Conservation (phyloP, 2,888 invertebrate genomes). For the Monoplex corrugatus region DNA sequence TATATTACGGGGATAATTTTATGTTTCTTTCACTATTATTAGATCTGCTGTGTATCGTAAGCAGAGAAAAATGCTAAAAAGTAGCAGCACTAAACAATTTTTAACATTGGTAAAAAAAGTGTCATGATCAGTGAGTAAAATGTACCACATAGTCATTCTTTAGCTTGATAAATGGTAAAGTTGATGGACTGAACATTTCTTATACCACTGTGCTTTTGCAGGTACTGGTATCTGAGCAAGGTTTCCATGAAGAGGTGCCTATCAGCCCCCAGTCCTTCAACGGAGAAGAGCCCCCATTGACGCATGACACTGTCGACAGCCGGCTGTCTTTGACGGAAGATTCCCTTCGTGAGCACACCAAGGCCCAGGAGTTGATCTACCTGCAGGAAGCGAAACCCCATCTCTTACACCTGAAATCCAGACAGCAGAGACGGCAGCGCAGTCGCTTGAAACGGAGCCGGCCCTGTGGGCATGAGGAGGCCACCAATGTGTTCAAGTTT, state of each 20-base stretch:
- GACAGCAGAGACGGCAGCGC: neutral
- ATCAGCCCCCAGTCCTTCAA: slow-evolving; percentile 48
- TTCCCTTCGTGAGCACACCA: slow-evolving; percentile 57
- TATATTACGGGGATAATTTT: too few species aligned
- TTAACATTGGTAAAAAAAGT: too few species aligned
- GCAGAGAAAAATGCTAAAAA: too few species aligned
- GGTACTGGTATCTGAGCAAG: slow-evolving; percentile 18
- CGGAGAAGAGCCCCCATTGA: slow-evolving; percentile 49
- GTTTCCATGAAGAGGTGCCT: slow-evolving; percentile 32
- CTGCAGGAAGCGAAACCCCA: slow-evolving; percentile 57
- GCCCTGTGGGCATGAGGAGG: slow-evolving; percentile 39
- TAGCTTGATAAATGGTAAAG: too few species aligned
- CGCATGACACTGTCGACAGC: slow-evolving; percentile 54
- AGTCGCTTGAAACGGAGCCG: slow-evolving; percentile 38
- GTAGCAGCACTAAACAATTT: too few species aligned
- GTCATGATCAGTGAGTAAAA: too few species aligned
- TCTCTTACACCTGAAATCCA: slow-evolving; percentile 52
- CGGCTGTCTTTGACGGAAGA: slow-evolving; percentile 56
- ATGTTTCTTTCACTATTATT: too few species aligned
- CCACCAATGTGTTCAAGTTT: slow-evolving; percentile 46
- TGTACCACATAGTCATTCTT: too few species aligned
- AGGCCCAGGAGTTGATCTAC: slow-evolving; percentile 58
- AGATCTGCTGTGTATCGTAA: too few species aligned
- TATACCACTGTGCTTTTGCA: too few species aligned
- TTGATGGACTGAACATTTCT: too few species aligned